Conservation (phyloP, 2,888 invertebrate species). For the Heliconius aoede region DNA sequence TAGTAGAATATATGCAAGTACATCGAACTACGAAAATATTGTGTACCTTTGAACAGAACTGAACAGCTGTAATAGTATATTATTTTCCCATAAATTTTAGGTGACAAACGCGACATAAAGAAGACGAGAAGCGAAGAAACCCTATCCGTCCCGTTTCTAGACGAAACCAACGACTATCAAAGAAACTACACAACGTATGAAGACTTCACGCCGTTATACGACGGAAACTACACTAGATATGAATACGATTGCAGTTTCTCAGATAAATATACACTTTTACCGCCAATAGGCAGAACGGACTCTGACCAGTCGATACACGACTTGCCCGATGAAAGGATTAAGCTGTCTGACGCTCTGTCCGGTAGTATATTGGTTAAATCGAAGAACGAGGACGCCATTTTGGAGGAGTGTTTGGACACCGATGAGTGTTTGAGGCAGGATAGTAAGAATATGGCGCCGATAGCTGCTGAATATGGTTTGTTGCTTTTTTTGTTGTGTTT, state of each 20-base stretch:
- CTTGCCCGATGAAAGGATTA: slow-evolving; percentile 48
- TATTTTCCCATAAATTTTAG: slow-evolving; percentile 48
- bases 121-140: slow-evolving; percentile 78
- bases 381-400: slow-evolving; percentile 56
- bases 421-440: slow-evolving; percentile 51
- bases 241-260: slow-evolving; percentile 68
- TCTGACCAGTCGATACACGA: slow-evolving; percentile 55
- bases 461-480: slow-evolving; percentile 64
- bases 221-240: slow-evolving; percentile 65
- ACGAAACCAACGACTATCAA: slow-evolving; percentile 54
- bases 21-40: no score
- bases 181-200: slow-evolving; percentile 57
- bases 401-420: slow-evolving; percentile 62
- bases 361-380: slow-evolving; percentile 61
- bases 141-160: slow-evolving; percentile 65
- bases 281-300: slow-evolving; percentile 62
- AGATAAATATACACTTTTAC: slow-evolving; percentile 67
- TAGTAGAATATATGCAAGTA: no score
- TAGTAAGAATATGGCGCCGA: slow-evolving; percentile 56
- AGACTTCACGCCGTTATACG: slow-evolving; percentile 63
- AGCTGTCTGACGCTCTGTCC: slow-evolving; percentile 56
- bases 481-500: slow-evolving; percentile 8
- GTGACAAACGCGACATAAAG: slow-evolving; percentile 69
- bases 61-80: no score
- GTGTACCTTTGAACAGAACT: no score